phyloP scores from a whole-genome alignment of 2,888 invertebrate species.

The Noctua fimbriata region DNA sequence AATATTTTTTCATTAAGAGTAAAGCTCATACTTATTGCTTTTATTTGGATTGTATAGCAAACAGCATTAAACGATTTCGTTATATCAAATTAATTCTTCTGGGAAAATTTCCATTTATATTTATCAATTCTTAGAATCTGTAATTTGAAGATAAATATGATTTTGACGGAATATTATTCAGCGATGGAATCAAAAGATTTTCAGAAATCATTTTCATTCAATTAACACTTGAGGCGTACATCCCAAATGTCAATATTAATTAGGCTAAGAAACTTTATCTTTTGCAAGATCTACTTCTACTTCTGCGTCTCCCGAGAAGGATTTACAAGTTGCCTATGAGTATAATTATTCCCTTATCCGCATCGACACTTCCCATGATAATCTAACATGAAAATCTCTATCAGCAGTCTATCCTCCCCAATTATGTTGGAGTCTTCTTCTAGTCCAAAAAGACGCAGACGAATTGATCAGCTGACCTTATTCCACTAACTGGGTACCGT shows the following conservation, averaged over 20 bases:
- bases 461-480: background rate
- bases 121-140: constrained; percentile 20
- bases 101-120: constrained; percentile 21
- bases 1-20: constrained; percentile 25
- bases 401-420: background rate
- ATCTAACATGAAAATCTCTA: background rate
- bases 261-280: background rate
- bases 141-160: constrained; percentile 10
- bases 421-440: background rate
- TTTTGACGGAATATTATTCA: background rate
- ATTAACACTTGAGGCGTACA: background rate
- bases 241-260: background rate
- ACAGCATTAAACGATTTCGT: constrained; percentile 12
- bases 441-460: background rate
- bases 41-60: constrained; percentile 12
- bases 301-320: background rate
- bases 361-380: background rate
- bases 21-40: constrained; percentile 20
- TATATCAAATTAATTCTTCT: constrained; percentile 22
- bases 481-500: background rate
- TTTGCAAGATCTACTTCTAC: background rate
- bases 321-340: background rate
- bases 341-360: background rate
- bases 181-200: background rate
- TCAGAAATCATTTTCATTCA: background rate